These are phyloP conservation scores for Idaea aversata DNA, from an alignment of 2,888 invertebrate species.

Conservation along the genomic window DNA sequence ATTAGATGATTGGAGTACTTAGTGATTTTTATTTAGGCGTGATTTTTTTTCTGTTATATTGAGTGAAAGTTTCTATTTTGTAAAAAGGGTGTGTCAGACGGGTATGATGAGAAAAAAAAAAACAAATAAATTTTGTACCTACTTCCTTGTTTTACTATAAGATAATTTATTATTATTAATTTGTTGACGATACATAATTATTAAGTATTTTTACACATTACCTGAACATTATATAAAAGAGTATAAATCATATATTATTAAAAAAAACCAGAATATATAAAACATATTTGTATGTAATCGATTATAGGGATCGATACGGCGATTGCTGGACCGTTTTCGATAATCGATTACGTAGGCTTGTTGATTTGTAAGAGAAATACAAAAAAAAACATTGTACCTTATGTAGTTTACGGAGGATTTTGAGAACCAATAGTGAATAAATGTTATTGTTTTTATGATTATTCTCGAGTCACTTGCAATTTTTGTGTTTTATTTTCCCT, in stretches of 20 bases:
- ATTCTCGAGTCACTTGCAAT: constrained; percentile 79
- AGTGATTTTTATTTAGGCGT: constrained; percentile 32
- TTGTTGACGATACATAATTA: constrained; percentile 70
- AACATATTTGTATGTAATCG: constrained; percentile 62
- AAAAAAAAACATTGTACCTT: constrained; percentile 75
- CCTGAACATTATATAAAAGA: constrained; percentile 67
- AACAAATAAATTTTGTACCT: constrained; percentile 55
- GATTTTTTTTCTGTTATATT: constrained; percentile 42
- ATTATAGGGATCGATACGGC: constrained; percentile 40
- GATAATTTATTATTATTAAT: constrained; percentile 74
- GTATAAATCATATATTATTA: constrained; percentile 62
- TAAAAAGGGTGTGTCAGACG: constrained; percentile 58
- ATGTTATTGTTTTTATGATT: constrained; percentile 79
- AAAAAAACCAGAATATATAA: constrained; percentile 64
- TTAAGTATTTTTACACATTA: constrained; percentile 78
- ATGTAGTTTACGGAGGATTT: constrained; percentile 65
- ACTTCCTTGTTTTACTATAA: constrained; percentile 66
- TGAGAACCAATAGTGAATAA: constrained; percentile 78
- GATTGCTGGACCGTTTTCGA: background rate
- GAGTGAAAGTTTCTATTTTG: constrained; percentile 68
- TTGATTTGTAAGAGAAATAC: constrained; percentile 65
- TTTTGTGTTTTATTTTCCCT: constrained; percentile 62
- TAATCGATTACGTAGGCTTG: constrained; percentile 49
- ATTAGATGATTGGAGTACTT: constrained; percentile 40
- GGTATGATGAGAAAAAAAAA: constrained; percentile 55